Base-by-base conservation (phyloP, 2,888 invertebrate species). In the Abrostola triplasia region DNA sequence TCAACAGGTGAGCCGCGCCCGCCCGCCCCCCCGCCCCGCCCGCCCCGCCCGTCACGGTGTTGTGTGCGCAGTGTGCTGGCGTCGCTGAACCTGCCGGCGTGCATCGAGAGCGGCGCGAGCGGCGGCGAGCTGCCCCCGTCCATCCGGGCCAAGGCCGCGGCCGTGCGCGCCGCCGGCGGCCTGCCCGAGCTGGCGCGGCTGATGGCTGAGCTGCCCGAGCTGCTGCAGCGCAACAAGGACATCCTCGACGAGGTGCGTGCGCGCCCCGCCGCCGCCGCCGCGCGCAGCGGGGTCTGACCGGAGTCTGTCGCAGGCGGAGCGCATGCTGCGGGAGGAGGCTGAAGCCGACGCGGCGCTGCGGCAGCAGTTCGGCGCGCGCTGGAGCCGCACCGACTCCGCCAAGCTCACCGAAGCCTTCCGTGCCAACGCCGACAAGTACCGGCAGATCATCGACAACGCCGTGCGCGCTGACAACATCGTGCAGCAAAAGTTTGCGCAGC, bases 21-120 rank as follows among this genome's bases (percentile, higher is more conserved):
- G 5, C 38, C 35, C 36, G 0, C 36, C 35, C 44, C 36, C 13
- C 24, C 13, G 8, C 24, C 36, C 36, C 36, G 12, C 24, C 36
- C 12, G 5, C 9, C 37, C 36, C 36, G 12, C n/a, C 0, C 8
- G 12, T 37, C 12, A 8, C n/a, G 9, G 12, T 24, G 54, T 73
- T 0, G 13, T 8, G 36, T 36, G 36, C 47, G 36, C 57, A 87
- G 97, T 82, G 96, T 98, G 55, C 95, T 99, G 85, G 98, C 99
- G 0, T 98, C 98, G 67, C 95, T 99, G 76, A 99, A 98, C 95
- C 96, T 99, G 83, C 99, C 99, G 8, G 99, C 99, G n/a, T 98
- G 99, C 57, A 96, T 99, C 62, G 99, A 99, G 93, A 97, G 97
- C 76, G 95, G 97, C 96, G 77, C 95, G 96, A 7, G 96, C 77